phyloP scores from a whole-genome alignment of 2,888 invertebrate species.

The Mamestra brassicae region DNA sequence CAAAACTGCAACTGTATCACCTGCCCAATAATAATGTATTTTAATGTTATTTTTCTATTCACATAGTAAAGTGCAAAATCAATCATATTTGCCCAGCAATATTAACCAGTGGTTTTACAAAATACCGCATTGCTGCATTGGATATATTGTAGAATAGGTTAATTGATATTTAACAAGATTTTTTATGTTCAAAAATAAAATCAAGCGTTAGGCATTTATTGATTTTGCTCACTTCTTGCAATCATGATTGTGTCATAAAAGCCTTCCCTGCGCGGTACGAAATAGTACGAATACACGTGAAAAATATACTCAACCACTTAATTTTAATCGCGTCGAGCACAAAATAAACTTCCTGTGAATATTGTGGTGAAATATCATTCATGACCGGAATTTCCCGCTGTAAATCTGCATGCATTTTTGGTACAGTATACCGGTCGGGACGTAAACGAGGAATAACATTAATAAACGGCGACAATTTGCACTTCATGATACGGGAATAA shows the following conservation, averaged over 20 bases:
- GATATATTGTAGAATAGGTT: background rate
- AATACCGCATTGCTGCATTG: background rate
- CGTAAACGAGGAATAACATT: constrained; percentile 14
- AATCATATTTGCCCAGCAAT: background rate
- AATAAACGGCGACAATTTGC: background rate
- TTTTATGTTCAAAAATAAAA: too few relatives aligned
- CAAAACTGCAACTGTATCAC: background rate
- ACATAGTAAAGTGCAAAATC: background rate
- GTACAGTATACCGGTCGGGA: constrained; percentile 34
- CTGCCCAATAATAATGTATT: background rate
- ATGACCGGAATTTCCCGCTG: constrained; percentile 52
- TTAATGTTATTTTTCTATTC: background rate
- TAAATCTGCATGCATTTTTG: constrained; percentile 31
- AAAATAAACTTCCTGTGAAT: constrained; percentile 7
- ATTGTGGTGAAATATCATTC: constrained; percentile 15
- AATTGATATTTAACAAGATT: background rate
- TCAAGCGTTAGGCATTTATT: background rate
- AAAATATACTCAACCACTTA: background rate
- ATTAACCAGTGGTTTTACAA: background rate
- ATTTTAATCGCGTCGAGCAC: background rate
- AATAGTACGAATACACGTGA: background rate
- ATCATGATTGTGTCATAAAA: background rate
- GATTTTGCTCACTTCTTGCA: background rate
- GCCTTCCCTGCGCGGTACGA: background rate
- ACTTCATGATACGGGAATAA: constrained; percentile 9